phyloP scores from a whole-genome alignment of 1,140 invertebrate species.

The Drosophila ironensis region DNA sequence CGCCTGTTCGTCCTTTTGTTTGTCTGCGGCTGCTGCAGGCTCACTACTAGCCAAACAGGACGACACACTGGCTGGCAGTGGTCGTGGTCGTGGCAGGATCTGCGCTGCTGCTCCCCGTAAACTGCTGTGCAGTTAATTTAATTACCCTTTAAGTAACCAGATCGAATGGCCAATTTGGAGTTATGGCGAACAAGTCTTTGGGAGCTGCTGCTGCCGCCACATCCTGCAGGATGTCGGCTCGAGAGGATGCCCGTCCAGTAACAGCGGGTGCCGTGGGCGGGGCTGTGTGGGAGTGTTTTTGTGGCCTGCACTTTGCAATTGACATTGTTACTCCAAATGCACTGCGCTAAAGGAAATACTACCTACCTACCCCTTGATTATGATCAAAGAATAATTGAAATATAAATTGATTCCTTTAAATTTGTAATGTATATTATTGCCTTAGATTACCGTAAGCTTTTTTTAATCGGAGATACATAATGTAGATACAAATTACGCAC shows the following conservation, averaged over 20 bases:
- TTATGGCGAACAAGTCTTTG: constrained; percentile 30
- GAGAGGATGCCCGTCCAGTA: background rate
- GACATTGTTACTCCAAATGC: constrained; percentile 21
- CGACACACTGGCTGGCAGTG: constrained; percentile 42
- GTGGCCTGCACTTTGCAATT: constrained; percentile 55
- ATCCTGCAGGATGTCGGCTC: background rate
- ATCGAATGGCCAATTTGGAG: constrained; percentile 75
- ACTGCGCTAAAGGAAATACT: background rate
- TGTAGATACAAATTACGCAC: too few relatives aligned
- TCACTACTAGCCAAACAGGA: constrained; percentile 28
- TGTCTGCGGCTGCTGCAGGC: constrained; percentile 14
- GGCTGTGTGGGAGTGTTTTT: constrained; percentile 5
- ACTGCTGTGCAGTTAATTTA: constrained; percentile 72
- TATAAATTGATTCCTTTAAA: too few relatives aligned
- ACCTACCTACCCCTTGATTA: too few relatives aligned
- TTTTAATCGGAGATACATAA: too few relatives aligned
- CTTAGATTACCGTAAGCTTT: too few relatives aligned
- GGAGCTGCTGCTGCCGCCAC: constrained; percentile 22
- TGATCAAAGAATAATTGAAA: too few relatives aligned
- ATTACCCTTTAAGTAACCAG: constrained; percentile 81
- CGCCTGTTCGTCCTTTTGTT: constrained; percentile 33
- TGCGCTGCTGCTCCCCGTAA: constrained; percentile 9
- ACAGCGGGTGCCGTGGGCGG: background rate
- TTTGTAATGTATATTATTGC: too few relatives aligned
- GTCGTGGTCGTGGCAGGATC: too few relatives aligned